Conservation (phyloP, 1,140 invertebrate genomes). For the Bombus difficillimus region DNA sequence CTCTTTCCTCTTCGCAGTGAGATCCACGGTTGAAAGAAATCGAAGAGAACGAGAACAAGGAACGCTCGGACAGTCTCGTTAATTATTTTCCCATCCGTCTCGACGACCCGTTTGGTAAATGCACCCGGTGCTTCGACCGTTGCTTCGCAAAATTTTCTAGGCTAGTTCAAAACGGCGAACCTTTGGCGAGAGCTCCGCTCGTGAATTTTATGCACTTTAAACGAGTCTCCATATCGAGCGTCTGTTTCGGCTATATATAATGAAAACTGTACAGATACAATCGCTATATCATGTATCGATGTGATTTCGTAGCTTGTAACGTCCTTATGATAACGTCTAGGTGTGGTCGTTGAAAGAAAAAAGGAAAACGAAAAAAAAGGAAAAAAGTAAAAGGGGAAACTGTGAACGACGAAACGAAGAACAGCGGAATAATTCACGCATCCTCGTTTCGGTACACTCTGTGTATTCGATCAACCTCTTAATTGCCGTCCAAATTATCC, state of each 20-base stretch:
- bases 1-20: neutral
- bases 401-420: too few species aligned
- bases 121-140: neutral
- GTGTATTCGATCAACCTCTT: constrained; percentile 39
- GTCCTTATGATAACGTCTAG: too few species aligned
- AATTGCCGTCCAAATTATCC: constrained; percentile 47
- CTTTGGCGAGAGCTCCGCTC: too few species aligned
- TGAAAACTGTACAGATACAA: too few species aligned
- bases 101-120: neutral
- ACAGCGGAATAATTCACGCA: neutral
- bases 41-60: neutral
- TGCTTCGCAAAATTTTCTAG: neutral
- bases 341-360: too few species aligned
- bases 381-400: neutral
- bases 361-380: too few species aligned
- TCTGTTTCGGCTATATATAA: too few species aligned
- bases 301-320: too few species aligned
- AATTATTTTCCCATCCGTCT: constrained; percentile 6
- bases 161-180: neutral
- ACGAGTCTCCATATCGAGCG: too few species aligned
- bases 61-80: neutral
- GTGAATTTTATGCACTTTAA: too few species aligned
- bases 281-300: too few species aligned
- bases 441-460: neutral
- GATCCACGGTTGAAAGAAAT: neutral